Evolutionary conservation across 2,113 vertebrate species (phyloP), one percentile per base, ranked within the genome.

Genomic region (Glareola pratincola): DNA sequence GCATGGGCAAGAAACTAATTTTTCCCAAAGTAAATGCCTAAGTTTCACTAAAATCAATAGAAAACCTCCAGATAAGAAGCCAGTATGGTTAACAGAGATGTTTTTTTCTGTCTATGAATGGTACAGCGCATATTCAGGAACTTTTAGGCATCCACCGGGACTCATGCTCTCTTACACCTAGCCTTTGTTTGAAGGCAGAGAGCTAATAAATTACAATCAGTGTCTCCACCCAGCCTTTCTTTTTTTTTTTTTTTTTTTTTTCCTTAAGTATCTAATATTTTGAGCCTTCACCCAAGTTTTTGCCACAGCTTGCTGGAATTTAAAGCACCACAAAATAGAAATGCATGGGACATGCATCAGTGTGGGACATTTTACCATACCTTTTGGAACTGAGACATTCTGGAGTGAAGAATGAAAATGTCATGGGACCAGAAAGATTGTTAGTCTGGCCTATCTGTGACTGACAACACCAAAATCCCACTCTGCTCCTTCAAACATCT

Each of bases 141-240:
- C 11, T 53, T 48, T 56, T 39, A 72, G 18, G 6, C 24, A 41
- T 47, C 53, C 24, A 24, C 19, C 29, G 47, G 5, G 17, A 45
- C 9, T 60, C 23, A 14, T 8, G 2, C 8, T 43, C 9, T 50
- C 4, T 24, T 72, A 29, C 6, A 51, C 3, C 9, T 39, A 39
- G 1, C 14, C 19, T 36, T 26, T 27, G 69, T 51, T 39, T 39
- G 9, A 81, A 80, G 22, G 6, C 11, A 32, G 15, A 51, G 10
- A 76, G 19, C 2, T 48, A 60, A 36, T 37, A 26, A 80, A 71
- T 60, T 43, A 32, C 6, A 54, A 27, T 12, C 12, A 92, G 21
- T 23, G 15, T 4, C 9, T 71, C 4, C 17, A 34, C 9, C 8
- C 16, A 4, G 3, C 4, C 6, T 27, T 45, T n/a, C n/a, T n/a